phyloP scores from a whole-genome alignment of 2,113 vertebrate genomes.

The Rhegmatorhina hoffmannsi region DNA sequence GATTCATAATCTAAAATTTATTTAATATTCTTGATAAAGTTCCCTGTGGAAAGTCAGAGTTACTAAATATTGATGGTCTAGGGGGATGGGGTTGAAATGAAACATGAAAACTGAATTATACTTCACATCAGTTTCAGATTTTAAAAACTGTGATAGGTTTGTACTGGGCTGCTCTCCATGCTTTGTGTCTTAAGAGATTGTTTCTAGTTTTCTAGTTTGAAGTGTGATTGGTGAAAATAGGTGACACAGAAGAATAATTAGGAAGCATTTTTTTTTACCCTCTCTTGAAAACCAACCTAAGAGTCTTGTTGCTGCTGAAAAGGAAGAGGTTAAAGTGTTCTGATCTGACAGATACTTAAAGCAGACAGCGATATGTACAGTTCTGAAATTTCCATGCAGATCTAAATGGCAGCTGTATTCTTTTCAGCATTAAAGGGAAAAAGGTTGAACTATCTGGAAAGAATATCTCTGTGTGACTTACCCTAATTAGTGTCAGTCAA shows the following conservation, averaged over 20 bases:
- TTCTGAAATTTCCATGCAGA: not conserved
- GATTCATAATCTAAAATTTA: not conserved
- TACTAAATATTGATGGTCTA: not conserved
- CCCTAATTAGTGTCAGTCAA: not conserved
- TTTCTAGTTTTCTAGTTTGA: not conserved
- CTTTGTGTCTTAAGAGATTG: not conserved
- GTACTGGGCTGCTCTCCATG: not conserved
- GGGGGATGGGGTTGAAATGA: not conserved
- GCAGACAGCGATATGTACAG: not conserved
- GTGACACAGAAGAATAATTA: not conserved
- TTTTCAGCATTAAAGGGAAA: not conserved
- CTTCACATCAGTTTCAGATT: not conserved
- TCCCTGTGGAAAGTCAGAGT: not conserved
- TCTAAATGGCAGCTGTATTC: not conserved
- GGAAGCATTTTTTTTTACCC: not conserved
- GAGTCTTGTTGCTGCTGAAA: not conserved
- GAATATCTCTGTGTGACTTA: not conserved
- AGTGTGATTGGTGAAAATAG: not conserved
- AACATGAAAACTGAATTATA: not conserved
- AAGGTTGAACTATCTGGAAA: not conserved
- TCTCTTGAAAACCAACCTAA: not conserved
- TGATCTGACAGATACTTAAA: not conserved
- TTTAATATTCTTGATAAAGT: not conserved
- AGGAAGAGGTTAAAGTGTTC: not conserved
- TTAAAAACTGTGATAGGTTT: not conserved